Percentiles rank a stretch among this genome's conserved stretches.
Evolutionary conservation across 2,797 vertebrate genomes (phyloP).

Genomic region (Malacoraja senta): DNA sequence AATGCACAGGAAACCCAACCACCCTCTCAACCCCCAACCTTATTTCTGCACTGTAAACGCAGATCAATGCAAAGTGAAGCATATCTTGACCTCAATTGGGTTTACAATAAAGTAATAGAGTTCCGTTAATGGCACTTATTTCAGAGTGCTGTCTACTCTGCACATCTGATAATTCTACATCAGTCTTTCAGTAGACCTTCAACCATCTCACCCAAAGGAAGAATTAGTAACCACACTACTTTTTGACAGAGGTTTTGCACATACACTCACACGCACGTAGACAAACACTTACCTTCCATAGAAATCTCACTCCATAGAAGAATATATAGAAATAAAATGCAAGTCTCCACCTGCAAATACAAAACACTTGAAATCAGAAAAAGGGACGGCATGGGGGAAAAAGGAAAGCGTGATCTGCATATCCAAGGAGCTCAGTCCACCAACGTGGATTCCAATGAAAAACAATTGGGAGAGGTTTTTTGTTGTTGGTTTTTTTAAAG

Average conservation of each 20-base stretch:
- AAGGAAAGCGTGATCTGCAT: not conserved
- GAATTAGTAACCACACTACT: not conserved
- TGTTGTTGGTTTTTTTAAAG: not conserved
- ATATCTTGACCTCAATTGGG: not conserved
- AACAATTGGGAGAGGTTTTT: not conserved
- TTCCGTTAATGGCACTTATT: not conserved
- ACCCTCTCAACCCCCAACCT: not conserved
- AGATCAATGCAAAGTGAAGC: not conserved
- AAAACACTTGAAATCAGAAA: conserved; percentile 39
- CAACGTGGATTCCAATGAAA: conserved; percentile 13
- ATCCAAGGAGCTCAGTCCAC: conserved; percentile 13
- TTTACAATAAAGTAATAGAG: not conserved
- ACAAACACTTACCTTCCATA: conserved; percentile 80
- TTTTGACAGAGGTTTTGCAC: not conserved
- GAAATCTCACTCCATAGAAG: conserved; percentile 80
- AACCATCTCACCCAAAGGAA: not conserved
- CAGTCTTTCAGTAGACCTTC: not conserved
- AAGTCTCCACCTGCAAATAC: conserved; percentile 82
- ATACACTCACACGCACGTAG: not conserved
- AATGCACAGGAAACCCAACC: not conserved
- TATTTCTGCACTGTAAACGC: not conserved
- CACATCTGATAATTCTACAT: not conserved
- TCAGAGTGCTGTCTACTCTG: not conserved
- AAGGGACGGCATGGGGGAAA: not conserved
- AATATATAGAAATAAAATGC: conserved; percentile 89